These are phyloP conservation scores for Onychomys arenicola DNA, from an alignment of 2,797 vertebrate genomes.

Conservation along the genomic window DNA sequence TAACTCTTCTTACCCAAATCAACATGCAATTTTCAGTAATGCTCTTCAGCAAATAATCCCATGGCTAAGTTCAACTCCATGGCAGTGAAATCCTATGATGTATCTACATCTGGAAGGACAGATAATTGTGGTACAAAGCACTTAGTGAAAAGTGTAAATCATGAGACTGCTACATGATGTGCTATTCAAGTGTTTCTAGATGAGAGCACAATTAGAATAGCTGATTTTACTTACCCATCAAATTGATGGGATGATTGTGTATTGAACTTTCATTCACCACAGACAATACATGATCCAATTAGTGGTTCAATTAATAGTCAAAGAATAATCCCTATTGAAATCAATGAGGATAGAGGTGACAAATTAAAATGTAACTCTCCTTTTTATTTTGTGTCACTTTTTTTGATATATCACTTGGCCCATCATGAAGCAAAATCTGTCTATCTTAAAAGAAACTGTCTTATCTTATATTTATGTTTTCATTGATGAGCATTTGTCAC, in stretches of 20 bases:
- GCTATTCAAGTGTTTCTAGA: not conserved
- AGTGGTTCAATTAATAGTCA: not conserved
- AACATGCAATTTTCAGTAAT: not conserved
- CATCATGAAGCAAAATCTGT: not conserved
- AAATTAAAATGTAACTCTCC: not conserved
- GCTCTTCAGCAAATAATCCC: not conserved
- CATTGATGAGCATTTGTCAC: not conserved
- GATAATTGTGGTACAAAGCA: not conserved
- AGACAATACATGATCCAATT: not conserved
- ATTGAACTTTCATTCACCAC: not conserved
- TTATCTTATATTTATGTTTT: not conserved
- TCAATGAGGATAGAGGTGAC: not conserved
- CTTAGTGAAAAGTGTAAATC: not conserved
- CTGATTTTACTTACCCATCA: not conserved
- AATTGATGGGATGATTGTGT: not conserved
- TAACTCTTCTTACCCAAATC: not conserved
- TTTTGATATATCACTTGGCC: not conserved
- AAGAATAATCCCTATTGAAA: conserved; percentile 44
- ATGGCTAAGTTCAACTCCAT: not conserved
- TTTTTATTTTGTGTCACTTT: not conserved
- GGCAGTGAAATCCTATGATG: not conserved
- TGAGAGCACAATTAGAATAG: not conserved
- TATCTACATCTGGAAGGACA: not conserved
- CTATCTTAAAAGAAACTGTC: not conserved
- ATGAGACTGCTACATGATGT: not conserved